Conservation (phyloP, 2,888 invertebrate species). For the Clistopyga incitator region DNA sequence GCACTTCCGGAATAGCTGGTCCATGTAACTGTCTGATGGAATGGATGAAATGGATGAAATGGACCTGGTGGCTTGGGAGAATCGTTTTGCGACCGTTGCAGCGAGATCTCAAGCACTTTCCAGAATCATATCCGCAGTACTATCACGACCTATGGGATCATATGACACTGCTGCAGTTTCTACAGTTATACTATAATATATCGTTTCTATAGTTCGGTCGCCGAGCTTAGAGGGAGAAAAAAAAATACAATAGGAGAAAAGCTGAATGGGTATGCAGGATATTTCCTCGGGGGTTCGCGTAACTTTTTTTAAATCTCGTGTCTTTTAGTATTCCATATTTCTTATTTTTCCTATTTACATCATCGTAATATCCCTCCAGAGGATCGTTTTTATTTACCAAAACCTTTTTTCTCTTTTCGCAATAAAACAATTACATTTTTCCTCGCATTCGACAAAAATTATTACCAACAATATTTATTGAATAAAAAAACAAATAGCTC, state of each 20-base stretch:
- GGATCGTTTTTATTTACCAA: too few species aligned
- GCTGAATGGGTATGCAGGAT: background rate
- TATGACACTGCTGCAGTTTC: background rate
- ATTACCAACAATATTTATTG: too few species aligned
- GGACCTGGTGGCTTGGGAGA: conserved; percentile 25
- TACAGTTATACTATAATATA: background rate
- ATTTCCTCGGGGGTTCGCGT: background rate
- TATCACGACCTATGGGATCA: conserved; percentile 40
- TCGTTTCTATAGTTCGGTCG: background rate
- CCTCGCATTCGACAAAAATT: too few species aligned
- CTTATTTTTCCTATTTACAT: background rate
- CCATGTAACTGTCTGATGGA: conserved; percentile 1
- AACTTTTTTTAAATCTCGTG: background rate
- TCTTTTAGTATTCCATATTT: background rate
- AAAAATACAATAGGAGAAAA: background rate
- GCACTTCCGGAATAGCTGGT: background rate
- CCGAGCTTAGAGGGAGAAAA: background rate
- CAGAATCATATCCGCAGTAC: conserved; percentile 52
- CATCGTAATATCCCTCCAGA: too few species aligned
- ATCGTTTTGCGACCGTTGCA: conserved; percentile 29
- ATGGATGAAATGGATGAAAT: conserved; percentile 49
- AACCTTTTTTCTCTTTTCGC: too few species aligned
- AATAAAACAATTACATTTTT: too few species aligned
- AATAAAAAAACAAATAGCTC: too few species aligned
- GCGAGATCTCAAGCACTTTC: conserved; percentile 37